A percentile compares a stretch with the other conserved stretches of the same genome.
Evolutionary conservation across 64 coral and sea anemone genomes (phyloP).

Genomic region (Platygyra sinensis): DNA sequence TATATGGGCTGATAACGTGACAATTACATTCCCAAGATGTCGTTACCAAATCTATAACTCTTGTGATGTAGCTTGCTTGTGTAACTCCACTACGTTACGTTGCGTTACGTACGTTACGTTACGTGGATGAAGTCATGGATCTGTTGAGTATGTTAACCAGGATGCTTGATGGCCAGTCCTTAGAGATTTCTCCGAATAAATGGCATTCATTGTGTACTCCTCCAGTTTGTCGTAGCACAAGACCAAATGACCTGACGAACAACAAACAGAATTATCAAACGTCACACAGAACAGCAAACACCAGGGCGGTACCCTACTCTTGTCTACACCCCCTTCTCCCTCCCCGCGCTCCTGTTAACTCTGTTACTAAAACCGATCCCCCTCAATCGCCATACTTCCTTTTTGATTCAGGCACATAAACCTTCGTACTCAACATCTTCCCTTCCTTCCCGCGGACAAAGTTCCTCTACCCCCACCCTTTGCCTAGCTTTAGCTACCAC

Average conservation of each 20-base stretch:
- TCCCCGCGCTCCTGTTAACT: not conserved
- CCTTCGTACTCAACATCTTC: too few relatives aligned
- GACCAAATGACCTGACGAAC: slow-evolving; percentile 69
- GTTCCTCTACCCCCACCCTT: too few relatives aligned
- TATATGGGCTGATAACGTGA: not conserved
- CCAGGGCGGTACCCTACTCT: too few relatives aligned
- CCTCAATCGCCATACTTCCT: too few relatives aligned
- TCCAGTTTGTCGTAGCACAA: slow-evolving; percentile 82
- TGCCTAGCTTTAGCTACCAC: not conserved
- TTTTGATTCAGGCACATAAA: too few relatives aligned
- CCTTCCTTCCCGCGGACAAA: too few relatives aligned
- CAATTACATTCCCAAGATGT: not conserved
- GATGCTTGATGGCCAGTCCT: slow-evolving; percentile 68
- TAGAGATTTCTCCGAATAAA: slow-evolving; percentile 85
- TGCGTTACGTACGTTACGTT: not conserved
- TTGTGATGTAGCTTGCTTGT: too few relatives aligned
- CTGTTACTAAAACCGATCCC: too few relatives aligned
- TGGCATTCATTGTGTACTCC: slow-evolving; percentile 91
- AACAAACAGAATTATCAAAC: not conserved
- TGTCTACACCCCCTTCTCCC: too few relatives aligned
- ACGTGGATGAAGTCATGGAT: slow-evolving; percentile 67
- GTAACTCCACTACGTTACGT: not conserved
- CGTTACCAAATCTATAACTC: not conserved
- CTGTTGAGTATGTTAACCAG: slow-evolving; percentile 82
- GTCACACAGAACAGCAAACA: too few relatives aligned